Evolutionary conservation across 2,888 invertebrate genomes (phyloP).

Genomic region (Petrophora chlorosata): DNA sequence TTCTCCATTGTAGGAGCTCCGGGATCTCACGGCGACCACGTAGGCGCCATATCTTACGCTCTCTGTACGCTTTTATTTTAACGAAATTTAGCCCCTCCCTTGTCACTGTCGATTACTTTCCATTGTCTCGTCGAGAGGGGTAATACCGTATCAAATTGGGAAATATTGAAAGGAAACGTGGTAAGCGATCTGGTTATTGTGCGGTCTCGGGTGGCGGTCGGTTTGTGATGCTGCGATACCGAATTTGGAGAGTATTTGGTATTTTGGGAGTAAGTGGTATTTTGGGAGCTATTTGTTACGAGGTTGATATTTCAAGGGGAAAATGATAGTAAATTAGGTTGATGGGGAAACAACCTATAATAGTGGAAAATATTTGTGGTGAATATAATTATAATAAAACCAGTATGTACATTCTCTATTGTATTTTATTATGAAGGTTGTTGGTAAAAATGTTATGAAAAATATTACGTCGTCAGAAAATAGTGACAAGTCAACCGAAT

Average conservation of each 20-base stretch:
- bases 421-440: too few relatives aligned
- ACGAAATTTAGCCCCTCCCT: slow-evolving; percentile 80
- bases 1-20: slow-evolving; percentile 78
- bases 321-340: too few relatives aligned
- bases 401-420: too few relatives aligned
- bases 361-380: too few relatives aligned
- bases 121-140: slow-evolving; percentile 71
- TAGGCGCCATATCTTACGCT: slow-evolving; percentile 82
- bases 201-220: slow-evolving; percentile 45
- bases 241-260: slow-evolving; percentile 6
- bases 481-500: background rate
- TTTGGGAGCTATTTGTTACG: too few relatives aligned
- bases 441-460: too few relatives aligned
- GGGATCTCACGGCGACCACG: slow-evolving; percentile 77
- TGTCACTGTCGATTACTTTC: slow-evolving; percentile 80
- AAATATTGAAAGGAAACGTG: slow-evolving; percentile 81
- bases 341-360: too few relatives aligned
- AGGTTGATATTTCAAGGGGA: too few relatives aligned
- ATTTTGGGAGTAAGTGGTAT: background rate
- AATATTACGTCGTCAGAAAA: too few relatives aligned
- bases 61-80: slow-evolving; percentile 82
- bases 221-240: too few relatives aligned
- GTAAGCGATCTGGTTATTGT: slow-evolving; percentile 66
- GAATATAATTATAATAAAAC: too few relatives aligned
- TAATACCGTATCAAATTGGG: slow-evolving; percentile 78